A percentile compares a stretch with the other conserved stretches of the same genome.
Evolutionary conservation across 2,113 vertebrate species (phyloP).

Genomic region (Hippopotamus amphibius): DNA sequence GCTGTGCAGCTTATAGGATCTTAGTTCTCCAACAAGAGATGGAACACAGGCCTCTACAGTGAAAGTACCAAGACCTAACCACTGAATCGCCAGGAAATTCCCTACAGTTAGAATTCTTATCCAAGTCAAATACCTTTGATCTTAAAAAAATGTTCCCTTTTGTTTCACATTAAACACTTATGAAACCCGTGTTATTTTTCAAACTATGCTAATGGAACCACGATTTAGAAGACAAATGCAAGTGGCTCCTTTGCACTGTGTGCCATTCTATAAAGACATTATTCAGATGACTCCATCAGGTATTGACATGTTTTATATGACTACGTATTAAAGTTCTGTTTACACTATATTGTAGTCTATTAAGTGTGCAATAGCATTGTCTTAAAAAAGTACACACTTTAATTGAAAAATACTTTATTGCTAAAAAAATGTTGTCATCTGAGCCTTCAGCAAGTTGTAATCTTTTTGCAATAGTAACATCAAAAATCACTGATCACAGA

Average conservation of each 20-base stretch:
- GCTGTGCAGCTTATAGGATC: neutral
- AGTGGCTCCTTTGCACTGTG: neutral
- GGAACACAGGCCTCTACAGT: neutral
- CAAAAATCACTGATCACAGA: neutral
- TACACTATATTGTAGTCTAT: neutral
- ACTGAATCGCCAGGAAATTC: neutral
- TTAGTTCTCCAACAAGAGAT: neutral
- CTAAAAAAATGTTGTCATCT: neutral
- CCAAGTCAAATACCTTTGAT: neutral
- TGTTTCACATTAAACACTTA: neutral
- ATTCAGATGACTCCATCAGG: neutral
- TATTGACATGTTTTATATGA: too few relatives aligned
- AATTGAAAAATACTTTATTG: neutral
- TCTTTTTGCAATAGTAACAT: neutral
- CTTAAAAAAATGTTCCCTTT: neutral
- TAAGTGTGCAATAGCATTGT: neutral
- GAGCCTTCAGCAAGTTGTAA: neutral
- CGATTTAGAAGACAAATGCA: neutral
- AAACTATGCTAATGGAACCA: neutral
- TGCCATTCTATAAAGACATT: neutral
- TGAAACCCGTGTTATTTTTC: conserved; percentile 33
- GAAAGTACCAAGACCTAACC: neutral
- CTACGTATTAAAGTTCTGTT: neutral
- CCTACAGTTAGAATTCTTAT: neutral
- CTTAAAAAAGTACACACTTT: neutral